Evolutionary conservation across 2,113 vertebrate species (phyloP).

Genomic region (Macquaria australasica): DNA sequence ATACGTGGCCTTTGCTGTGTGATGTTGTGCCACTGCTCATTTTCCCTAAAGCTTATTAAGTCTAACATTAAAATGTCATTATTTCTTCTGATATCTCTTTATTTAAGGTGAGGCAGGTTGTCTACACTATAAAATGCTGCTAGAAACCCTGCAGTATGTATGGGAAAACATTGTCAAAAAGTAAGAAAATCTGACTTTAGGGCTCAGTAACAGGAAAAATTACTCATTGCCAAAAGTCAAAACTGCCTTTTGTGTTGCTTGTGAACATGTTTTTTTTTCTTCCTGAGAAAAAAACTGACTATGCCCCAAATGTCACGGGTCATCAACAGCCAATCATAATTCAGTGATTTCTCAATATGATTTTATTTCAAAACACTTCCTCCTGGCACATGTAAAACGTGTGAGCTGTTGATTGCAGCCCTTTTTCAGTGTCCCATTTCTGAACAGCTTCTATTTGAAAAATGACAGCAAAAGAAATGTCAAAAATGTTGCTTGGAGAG

Average conservation of each 20-base stretch:
- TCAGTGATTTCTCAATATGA: neutral
- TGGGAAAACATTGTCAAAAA: no score
- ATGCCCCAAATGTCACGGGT: neutral
- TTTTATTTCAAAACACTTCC: neutral
- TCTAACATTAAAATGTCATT: neutral
- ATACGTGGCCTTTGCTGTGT: neutral
- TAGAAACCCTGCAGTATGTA: neutral
- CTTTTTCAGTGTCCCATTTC: neutral
- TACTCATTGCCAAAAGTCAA: neutral
- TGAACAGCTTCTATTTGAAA: neutral
- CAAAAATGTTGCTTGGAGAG: neutral
- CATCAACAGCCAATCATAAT: neutral
- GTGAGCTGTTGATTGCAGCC: constrained; percentile 1
- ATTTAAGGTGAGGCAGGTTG: neutral
- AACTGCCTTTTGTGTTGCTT: neutral
- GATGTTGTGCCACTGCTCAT: neutral
- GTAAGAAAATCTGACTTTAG: neutral
- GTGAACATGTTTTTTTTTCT: neutral
- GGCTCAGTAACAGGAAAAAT: neutral
- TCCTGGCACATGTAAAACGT: constrained; percentile 4
- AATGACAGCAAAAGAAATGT: constrained; percentile 2
- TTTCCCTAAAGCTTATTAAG: neutral
- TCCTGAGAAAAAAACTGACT: neutral
- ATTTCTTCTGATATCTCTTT: neutral
- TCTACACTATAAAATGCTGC: neutral